These are phyloP conservation scores for Hyppa rectilinea DNA, from an alignment of 2,888 invertebrate genomes.

Conservation along the genomic window DNA sequence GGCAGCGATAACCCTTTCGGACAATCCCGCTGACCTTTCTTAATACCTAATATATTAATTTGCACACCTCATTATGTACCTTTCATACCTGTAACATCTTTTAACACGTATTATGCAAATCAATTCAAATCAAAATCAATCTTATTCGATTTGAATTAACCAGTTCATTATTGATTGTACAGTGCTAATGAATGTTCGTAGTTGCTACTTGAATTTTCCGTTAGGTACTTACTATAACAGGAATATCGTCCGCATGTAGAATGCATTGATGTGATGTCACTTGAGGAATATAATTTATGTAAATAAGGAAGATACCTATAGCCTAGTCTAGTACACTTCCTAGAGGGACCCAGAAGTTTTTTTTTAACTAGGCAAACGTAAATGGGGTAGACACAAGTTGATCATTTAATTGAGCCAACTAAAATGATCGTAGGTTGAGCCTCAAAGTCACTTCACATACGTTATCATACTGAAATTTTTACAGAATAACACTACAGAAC, in stretches of 20 bases:
- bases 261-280: neutral
- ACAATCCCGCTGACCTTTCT: no score
- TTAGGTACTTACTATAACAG: neutral
- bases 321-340: neutral
- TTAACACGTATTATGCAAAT: no score
- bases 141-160: no score
- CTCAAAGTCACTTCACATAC: no score
- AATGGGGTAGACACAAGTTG: neutral
- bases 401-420: conserved; percentile 2
- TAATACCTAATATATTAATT: no score
- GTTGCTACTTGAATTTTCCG: neutral
- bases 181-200: neutral
- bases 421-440: neutral
- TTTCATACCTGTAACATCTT: no score
- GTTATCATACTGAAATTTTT: no score
- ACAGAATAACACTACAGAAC: no score
- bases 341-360: neutral
- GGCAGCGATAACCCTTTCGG: no score
- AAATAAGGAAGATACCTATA: neutral
- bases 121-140: no score
- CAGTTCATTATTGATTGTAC: no score
- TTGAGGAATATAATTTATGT: neutral
- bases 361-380: neutral
- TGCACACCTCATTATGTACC: no score
- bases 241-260: neutral